Evolutionary conservation across 2,888 invertebrate species (phyloP), one percentile per base, ranked within the genome.

Genomic region (Priapulus caudatus): DNA sequence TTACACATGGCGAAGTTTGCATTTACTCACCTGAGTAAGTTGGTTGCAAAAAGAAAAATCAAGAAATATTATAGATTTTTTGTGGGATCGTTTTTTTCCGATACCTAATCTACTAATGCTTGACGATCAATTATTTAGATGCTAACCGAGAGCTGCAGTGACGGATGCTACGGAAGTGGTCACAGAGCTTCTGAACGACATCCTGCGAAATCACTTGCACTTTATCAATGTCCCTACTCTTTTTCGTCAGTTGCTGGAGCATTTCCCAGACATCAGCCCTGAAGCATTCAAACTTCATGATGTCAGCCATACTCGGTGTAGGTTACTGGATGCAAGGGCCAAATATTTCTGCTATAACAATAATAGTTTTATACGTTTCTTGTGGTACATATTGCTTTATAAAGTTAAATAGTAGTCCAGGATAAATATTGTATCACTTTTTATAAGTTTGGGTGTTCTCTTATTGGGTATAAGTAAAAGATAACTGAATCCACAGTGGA

Each of bases 101-200:
- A 48, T 53, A 48, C 50, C 24, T 52, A 57, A 55, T 20, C 48
- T 48, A 46, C 48, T 50, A 48, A 54, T 4, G 16, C n/a, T 15
- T 24, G 10, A 43, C 21, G 21, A 16, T 19, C 43, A 33, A 23
- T 3, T 3, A 47, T 46, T 50, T 52, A 56, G 57, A 56, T 54
- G 15, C 50, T 54, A 5, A 59, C 52, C 23, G 50, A 79, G 83
- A 80, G 74, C 85, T 84, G 80, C 80, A 66, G 81, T 78, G 80
- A 59, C 86, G 77, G 54, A 89, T 85, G 65, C 83, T 82, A 66
- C 86, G 86, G 73, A 90, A 84, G 76, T 91, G 90, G 54, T 80
- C 79, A 10, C 86, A 84, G 22, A 89, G 80, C 68, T 81, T 83
- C 56, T 79, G 80, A 1, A 87, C 82, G 76, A 89, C 81, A 67